Evolutionary conservation across 1,140 invertebrate genomes (phyloP).

Genomic region (Carposina sasakii): DNA sequence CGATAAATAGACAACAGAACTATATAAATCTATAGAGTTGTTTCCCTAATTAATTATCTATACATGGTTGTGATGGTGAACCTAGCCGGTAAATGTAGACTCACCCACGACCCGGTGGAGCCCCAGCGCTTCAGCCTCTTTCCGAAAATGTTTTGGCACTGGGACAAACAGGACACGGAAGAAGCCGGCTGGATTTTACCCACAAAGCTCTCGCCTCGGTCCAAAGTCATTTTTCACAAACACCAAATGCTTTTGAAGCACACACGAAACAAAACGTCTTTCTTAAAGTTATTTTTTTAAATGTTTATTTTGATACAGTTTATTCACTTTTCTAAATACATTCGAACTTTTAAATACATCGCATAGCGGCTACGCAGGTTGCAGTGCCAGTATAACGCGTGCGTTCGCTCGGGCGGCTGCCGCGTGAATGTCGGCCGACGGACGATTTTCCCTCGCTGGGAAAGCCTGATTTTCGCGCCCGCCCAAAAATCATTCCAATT

Average conservation of each 20-base stretch:
- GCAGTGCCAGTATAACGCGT: conserved; percentile 28
- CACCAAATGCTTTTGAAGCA: no score
- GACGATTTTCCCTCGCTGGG: conserved; percentile 48
- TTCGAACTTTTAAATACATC: no score
- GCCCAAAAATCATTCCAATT: conserved; percentile 38
- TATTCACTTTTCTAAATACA: no score
- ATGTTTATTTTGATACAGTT: no score
- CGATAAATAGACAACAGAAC: no score
- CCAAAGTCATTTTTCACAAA: conserved; percentile 56
- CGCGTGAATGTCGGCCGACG: conserved; percentile 36
- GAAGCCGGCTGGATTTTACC: conserved; percentile 67
- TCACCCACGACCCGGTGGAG: conserved; percentile 81
- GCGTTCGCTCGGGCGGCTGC: conserved; percentile 33
- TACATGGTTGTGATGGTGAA: not conserved
- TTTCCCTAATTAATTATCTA: no score
- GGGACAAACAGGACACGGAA: conserved; percentile 67
- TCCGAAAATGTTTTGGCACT: conserved; percentile 73
- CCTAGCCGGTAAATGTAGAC: conserved; percentile 15
- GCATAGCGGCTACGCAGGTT: no score
- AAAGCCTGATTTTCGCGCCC: conserved; percentile 42
- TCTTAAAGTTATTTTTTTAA: no score
- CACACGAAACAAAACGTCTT: no score
- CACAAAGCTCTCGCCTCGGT: conserved; percentile 55
- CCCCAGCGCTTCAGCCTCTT: conserved; percentile 78
- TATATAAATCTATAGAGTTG: no score